Conservation (phyloP, 2,113 vertebrate species). For the Prietella phreatophila region DNA sequence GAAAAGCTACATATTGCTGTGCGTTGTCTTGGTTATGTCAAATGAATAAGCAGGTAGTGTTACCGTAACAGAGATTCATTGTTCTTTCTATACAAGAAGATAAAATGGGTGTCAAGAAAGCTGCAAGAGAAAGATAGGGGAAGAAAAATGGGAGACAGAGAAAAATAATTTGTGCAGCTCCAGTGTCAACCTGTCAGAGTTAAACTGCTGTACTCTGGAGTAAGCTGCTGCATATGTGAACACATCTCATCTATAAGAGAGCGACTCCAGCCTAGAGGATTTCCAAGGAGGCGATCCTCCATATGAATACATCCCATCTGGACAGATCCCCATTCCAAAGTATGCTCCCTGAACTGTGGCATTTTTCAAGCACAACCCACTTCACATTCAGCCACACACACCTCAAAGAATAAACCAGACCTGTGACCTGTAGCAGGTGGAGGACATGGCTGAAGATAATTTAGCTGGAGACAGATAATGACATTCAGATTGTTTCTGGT, state of each 20-base stretch:
- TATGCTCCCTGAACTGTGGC: conserved; percentile 5
- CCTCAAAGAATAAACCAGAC: conserved; percentile 10
- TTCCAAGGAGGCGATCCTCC: neutral
- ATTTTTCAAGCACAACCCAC: conserved; percentile 1
- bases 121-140: neutral
- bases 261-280: conserved; percentile 1
- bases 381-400: conserved; percentile 44
- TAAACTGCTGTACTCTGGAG: conserved; percentile 3
- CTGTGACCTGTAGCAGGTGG: conserved; percentile 17
- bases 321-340: neutral
- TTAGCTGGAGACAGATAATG: neutral
- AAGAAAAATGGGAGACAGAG: neutral
- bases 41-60: neutral
- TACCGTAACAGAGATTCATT: neutral
- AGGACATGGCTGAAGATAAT: neutral
- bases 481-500: neutral
- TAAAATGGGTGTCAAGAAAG: neutral
- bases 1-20: neutral
- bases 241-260: conserved; percentile 27
- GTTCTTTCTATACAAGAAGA: neutral
- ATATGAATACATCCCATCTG: neutral
- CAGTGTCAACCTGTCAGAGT: conserved; percentile 24
- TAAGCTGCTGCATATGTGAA: conserved; percentile 30
- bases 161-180: conserved; percentile 12
- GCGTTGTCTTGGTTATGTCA: conserved; percentile 9